A percentile compares a stretch with the other conserved stretches of the same genome.
Evolutionary conservation across 2,113 vertebrate species (phyloP).

Genomic region (Chrysemys picta): DNA sequence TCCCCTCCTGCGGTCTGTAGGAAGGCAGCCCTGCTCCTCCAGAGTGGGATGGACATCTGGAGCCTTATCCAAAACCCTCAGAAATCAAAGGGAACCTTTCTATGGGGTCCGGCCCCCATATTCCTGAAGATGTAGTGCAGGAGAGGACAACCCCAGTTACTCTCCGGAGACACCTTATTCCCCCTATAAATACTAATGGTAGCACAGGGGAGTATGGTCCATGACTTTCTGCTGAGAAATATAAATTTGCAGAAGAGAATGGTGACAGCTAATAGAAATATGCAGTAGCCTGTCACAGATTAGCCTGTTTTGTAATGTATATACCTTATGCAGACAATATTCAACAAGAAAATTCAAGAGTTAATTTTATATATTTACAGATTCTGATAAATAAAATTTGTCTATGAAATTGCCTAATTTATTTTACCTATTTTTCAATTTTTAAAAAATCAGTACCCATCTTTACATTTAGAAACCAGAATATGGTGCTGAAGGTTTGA

Average conservation of each 20-base stretch:
- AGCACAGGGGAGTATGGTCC: not conserved
- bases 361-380: not conserved
- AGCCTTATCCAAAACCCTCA: not conserved
- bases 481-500: not conserved
- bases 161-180: not conserved
- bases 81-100: not conserved
- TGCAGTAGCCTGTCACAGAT: not conserved
- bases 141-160: not conserved
- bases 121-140: not conserved
- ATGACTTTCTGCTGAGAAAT: not conserved
- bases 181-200: not conserved
- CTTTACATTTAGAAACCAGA: not conserved
- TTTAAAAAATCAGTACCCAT: not conserved
- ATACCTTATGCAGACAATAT: not conserved
- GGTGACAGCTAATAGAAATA: not conserved
- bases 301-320: not conserved
- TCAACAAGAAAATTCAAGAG: not conserved
- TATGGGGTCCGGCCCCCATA: not conserved
- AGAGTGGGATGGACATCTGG: not conserved
- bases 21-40: not conserved
- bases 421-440: not conserved
- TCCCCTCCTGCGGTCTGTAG: not conserved
- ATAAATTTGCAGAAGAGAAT: not conserved
- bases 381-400: not conserved
- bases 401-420: too few relatives aligned